Evolutionary conservation across 2,797 vertebrate species (phyloP).

Genomic region (Xenopus petersii): DNA sequence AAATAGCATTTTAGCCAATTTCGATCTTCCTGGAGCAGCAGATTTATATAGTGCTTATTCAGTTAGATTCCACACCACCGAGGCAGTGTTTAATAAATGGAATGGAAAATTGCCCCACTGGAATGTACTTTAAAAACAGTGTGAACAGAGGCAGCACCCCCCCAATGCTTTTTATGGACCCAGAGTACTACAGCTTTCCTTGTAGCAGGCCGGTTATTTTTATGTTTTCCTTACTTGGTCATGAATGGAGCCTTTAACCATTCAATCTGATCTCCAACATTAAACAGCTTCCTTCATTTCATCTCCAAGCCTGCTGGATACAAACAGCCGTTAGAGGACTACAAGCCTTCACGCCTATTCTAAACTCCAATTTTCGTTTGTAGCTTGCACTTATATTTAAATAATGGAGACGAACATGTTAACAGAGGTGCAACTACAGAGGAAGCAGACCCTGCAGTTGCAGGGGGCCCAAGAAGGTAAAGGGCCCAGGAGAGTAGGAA

Average conservation of each 20-base stretch:
- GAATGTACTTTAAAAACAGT: conserved; percentile 20
- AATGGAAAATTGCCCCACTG: conserved; percentile 13
- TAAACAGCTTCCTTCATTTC: conserved; percentile 31
- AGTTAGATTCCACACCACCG: conserved; percentile 17
- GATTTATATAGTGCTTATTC: conserved; percentile 28
- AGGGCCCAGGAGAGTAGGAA: too few relatives aligned
- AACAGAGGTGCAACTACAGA: too few relatives aligned
- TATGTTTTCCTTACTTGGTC: conserved; percentile 34
- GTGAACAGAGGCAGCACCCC: conserved; percentile 11
- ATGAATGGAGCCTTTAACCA: conserved; percentile 38
- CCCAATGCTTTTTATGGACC: neutral
- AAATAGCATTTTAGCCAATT: neutral
- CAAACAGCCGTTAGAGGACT: neutral
- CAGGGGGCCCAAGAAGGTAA: too few relatives aligned
- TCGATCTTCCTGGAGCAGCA: neutral
- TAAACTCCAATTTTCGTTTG: too few relatives aligned
- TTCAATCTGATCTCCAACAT: conserved; percentile 21
- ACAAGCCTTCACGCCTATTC: too few relatives aligned
- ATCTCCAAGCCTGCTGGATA: neutral
- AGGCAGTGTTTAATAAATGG: conserved; percentile 35
- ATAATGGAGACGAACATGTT: too few relatives aligned
- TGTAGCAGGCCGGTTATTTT: neutral
- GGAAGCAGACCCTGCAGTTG: too few relatives aligned
- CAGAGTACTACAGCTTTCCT: conserved; percentile 7
- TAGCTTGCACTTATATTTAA: too few relatives aligned